A percentile compares a stretch with the other conserved stretches of the same genome.
Conservation (phyloP, 1,140 invertebrate genomes). For the Tenebrio molitor region DNA sequence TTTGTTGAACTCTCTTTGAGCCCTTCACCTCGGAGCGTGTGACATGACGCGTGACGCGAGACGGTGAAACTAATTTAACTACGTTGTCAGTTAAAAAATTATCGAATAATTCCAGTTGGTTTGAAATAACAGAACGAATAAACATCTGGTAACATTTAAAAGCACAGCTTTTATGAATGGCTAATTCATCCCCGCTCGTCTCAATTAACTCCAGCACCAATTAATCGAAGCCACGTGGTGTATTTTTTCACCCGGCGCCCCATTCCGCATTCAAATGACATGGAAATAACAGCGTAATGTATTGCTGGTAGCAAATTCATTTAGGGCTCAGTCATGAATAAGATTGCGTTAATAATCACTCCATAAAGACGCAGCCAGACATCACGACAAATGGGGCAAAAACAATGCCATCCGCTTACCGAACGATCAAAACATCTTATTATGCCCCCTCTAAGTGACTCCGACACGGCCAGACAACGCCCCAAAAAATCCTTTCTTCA, state of each 20-base stretch:
- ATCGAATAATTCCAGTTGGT: no score
- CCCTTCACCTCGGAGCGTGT: no score
- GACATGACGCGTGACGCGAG: no score
- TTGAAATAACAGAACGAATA: no score
- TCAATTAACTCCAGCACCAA: no score
- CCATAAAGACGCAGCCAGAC: slow-evolving; percentile 51
- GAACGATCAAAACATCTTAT: slow-evolving; percentile 54
- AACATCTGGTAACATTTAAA: no score
- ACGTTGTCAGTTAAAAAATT: no score
- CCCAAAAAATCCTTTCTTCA: slow-evolving; percentile 1
- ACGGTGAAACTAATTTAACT: no score
- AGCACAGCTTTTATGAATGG: no score
- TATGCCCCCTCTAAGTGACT: slow-evolving; percentile 33
- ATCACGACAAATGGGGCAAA: slow-evolving; percentile 58
- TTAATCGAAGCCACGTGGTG: background rate
- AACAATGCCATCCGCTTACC: slow-evolving; percentile 53
- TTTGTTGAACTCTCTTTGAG: no score
- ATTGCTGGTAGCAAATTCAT: slow-evolving; percentile 55
- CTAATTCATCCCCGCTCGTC: no score
- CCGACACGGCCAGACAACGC: slow-evolving; percentile 4
- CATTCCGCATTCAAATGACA: slow-evolving; percentile 30
- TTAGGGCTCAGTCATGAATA: slow-evolving; percentile 58
- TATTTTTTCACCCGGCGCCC: slow-evolving; percentile 1
- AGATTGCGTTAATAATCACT: slow-evolving; percentile 61
- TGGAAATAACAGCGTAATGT: slow-evolving; percentile 44